Evolutionary conservation across 1,140 invertebrate genomes (phyloP).

Genomic region (Littorina saxatilis): DNA sequence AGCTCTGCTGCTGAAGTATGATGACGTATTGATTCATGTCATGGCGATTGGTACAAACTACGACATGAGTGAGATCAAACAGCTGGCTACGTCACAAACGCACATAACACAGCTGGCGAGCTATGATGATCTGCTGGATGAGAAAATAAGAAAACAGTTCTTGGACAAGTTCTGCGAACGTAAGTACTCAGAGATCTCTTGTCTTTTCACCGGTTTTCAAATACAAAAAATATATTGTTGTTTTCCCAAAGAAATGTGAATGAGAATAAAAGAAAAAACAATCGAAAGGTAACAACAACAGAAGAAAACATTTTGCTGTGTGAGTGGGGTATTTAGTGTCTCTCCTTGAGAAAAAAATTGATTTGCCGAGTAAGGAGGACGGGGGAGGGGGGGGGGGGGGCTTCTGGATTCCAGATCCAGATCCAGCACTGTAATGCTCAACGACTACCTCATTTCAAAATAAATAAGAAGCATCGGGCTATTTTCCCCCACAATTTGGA

Average conservation of each 20-base stretch:
- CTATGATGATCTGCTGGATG: background rate
- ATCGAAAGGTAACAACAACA: too few species aligned
- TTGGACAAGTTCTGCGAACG: background rate
- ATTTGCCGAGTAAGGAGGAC: background rate
- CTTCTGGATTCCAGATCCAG: too few species aligned
- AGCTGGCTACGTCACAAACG: background rate
- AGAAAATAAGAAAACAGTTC: background rate
- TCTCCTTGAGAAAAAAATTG: background rate
- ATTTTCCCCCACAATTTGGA: background rate
- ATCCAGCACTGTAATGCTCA: too few species aligned
- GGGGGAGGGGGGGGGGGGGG: background rate
- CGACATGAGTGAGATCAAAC: background rate
- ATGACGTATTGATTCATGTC: slow-evolving; percentile 8
- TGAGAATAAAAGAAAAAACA: too few species aligned
- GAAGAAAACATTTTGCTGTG: too few species aligned
- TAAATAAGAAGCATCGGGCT: background rate
- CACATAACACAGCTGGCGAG: background rate
- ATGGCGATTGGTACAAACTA: slow-evolving; percentile 9
- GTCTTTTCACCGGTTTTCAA: too few species aligned
- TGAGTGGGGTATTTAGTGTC: background rate
- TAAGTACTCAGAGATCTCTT: too few species aligned
- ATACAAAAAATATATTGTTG: too few species aligned
- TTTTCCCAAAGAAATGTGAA: too few species aligned
- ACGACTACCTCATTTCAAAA: too few species aligned
- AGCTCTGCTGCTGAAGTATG: background rate